Evolutionary conservation across 2,113 vertebrate genomes (phyloP).

Genomic region (Ornithorhynchus anatinus): DNA sequence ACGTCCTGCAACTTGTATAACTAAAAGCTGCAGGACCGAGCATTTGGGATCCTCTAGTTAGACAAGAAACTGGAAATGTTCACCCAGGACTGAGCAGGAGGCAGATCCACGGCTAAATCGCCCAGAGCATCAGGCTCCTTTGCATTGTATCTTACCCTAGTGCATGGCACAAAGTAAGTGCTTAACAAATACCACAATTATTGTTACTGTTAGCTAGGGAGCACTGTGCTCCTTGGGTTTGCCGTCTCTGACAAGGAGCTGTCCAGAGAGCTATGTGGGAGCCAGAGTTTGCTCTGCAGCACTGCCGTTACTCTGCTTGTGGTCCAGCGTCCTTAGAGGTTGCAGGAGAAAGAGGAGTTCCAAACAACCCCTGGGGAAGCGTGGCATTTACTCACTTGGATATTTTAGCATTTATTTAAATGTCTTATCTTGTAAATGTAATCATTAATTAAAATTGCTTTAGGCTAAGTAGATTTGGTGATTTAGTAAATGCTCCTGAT

Average conservation of each 20-base stretch:
- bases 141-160: no score
- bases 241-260: constrained; percentile 21
- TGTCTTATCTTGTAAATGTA: constrained; percentile 47
- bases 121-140: no score
- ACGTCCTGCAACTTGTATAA: no score
- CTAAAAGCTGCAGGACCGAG: constrained; percentile 4
- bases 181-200: no score
- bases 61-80: constrained; percentile 36
- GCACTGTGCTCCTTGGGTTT: constrained; percentile 56
- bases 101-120: constrained; percentile 18
- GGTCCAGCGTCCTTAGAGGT: constrained; percentile 47
- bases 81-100: constrained; percentile 34
- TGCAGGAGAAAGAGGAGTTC: constrained; percentile 40
- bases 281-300: constrained; percentile 61
- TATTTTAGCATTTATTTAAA: constrained; percentile 49
- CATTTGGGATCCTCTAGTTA: constrained; percentile 48
- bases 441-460: constrained; percentile 62
- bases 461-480: constrained; percentile 55
- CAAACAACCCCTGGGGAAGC: constrained; percentile 53
- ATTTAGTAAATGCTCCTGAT: constrained; percentile 43
- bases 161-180: no score
- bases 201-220: no score
- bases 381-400: constrained; percentile 47
- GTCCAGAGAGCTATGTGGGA: constrained; percentile 33
- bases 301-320: constrained; percentile 61